Evolutionary conservation across 2,113 vertebrate genomes (phyloP).

Genomic region (Mus musculus): GRCm39 chr5:75856001-75856500

Average conservation of each 20-base stretch:
- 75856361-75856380: neutral
- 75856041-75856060: neutral
- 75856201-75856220: neutral
- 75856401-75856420: neutral
- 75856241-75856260: neutral
- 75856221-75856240: neutral
- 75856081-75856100: neutral
- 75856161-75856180: neutral
- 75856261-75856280: too few relatives aligned
- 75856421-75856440: neutral
- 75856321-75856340: neutral
- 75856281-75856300: too few relatives aligned
- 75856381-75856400: neutral
- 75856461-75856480: neutral
- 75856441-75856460: neutral
- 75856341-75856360: neutral
- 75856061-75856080: neutral
- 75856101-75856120: neutral
- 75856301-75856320: neutral
- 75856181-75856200: constrained; percentile 28
- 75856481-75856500: neutral
- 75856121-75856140: neutral
- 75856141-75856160: constrained; percentile 5
- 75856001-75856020: neutral
- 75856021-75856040: neutral